phyloP scores from a whole-genome alignment of 2,888 invertebrate genomes.

The Coenonympha glycerion region DNA sequence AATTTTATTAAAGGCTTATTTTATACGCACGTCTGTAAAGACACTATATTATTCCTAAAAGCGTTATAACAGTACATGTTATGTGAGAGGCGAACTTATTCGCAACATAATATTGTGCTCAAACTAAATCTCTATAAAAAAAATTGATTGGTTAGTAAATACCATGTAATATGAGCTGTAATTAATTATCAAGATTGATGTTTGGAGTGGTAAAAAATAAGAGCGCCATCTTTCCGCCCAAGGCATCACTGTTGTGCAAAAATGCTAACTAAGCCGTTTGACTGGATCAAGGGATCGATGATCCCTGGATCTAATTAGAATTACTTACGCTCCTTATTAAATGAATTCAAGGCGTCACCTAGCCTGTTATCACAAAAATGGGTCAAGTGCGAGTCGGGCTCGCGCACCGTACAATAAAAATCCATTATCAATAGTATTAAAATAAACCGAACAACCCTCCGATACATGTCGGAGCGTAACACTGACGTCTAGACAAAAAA shows the following conservation, averaged over 20 bases:
- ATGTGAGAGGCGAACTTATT: too few species aligned
- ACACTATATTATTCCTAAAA: too few species aligned
- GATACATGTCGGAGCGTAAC: too few species aligned
- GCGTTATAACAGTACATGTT: too few species aligned
- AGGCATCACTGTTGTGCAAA: constrained; percentile 30
- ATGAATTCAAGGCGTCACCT: constrained; percentile 19
- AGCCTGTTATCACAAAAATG: constrained; percentile 29
- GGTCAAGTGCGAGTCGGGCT: too few species aligned
- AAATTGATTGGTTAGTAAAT: not conserved
- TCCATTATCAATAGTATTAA: too few species aligned
- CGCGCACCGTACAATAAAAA: too few species aligned
- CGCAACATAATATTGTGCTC: not conserved
- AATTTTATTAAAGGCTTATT: too few species aligned
- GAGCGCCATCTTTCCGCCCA: constrained; percentile 12
- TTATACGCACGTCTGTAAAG: not conserved
- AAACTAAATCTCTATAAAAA: not conserved
- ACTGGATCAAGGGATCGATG: constrained; percentile 24
- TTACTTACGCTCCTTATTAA: constrained; percentile 28
- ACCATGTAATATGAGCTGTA: constrained; percentile 7
- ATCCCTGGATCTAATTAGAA: constrained; percentile 30
- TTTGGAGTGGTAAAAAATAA: constrained; percentile 14
- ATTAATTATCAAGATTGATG: constrained; percentile 18
- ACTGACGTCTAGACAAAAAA: too few species aligned
- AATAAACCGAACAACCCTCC: too few species aligned
- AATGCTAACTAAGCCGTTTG: constrained; percentile 15